Base-by-base conservation (phyloP, 1,140 invertebrate species). In the Papilio machaon region DNA sequence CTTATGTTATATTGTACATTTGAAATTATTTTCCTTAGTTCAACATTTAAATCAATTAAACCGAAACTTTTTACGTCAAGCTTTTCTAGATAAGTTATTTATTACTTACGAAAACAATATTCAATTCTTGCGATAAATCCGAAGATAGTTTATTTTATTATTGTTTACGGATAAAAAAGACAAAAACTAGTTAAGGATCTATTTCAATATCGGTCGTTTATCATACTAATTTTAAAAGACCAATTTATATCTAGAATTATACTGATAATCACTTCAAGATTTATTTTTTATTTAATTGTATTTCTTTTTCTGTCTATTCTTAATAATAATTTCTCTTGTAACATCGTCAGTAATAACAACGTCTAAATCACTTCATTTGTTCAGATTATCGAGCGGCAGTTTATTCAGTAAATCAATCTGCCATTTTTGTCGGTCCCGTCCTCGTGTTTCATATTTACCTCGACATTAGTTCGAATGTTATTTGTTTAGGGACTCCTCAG, bases 381-480 rank as follows among this genome's bases (percentile, higher is more conserved):
- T 64, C 19, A 30, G 60, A 10, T 30, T 64, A 23, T 64, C 19
- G 60, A 64, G 19, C 23, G 60, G 19, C 23, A 30, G 60, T 64
- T 64, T 64, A 19, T 64, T 64, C 60, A 9, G 60, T 64, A 64
- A 64, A 64, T 64, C 60, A 64, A 64, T 64, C 60, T 19, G 60
- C 60, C 60, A 64, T 64, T 23, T 64, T 64, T 64, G 60, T 64
- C 19, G 60, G 60, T 23, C 60, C 60, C 60, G 19, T 30, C 60
- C 60, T 64, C 60, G 60, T 64, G 60, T 64, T 64, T 64, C 60
- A 30, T 64, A 64, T 64, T 64, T 64, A 64, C 60, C 60, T 64
- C 60, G 60, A 64, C 60, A 64, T 64, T 70, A 70, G 64, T 70
- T 15, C 64, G 30, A 70, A 70, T 70, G 64, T 70, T 70, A 70